Base-by-base conservation (phyloP, 2,888 invertebrate genomes). In the Eupithecia tripunctaria region DNA sequence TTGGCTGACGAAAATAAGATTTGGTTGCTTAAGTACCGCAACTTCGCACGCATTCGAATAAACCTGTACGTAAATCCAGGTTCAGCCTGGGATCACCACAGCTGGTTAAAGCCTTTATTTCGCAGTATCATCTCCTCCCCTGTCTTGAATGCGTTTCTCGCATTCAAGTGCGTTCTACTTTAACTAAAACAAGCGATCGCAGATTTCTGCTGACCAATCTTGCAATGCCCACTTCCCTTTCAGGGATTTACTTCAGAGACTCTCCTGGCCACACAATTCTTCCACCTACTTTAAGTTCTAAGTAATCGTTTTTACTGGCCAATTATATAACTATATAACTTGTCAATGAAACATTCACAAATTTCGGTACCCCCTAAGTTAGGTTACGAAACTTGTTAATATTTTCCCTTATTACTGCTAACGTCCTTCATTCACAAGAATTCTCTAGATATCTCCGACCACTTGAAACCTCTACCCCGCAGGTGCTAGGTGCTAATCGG, bases 401-500 rank as follows among this genome's bases (percentile, higher is more conserved):
- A 18, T 47, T 38, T 38, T 7, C 18, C n/a, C 47, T 21, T 2
- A 51, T 51, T 29, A 6, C 29, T 18, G 29, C 60, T 8, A 29
- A 29, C 15, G 18, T 15, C 29, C 14, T 60, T 29, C 60, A 60
- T 63, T 36, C 63, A 63, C n/a, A 63, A 63, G 36, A 64, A 64
- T 64, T 41, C 64, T 41, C 25, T 6, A 29, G 38, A 38, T 38
- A 36, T 60, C 64, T n/a, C 29, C 25, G 38, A 32, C 36, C 32
- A 21, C 21, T 14, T 36, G n/a, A 32, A n/a, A 32, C 12, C 63
- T 21, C 64, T 41, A 36, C 21, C 14, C 15, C 60, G 36, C 62
- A 63, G 60, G 60, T 63, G 32, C 32, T 79, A 92, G 93, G 93
- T 91, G 93, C 86, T 94, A 94, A 94, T 89, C 87, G 87, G 76